A percentile compares a stretch with the other conserved stretches of the same genome.
phyloP scores from a whole-genome alignment of 2,888 invertebrate species.

The Pristionchus mayeri region DNA sequence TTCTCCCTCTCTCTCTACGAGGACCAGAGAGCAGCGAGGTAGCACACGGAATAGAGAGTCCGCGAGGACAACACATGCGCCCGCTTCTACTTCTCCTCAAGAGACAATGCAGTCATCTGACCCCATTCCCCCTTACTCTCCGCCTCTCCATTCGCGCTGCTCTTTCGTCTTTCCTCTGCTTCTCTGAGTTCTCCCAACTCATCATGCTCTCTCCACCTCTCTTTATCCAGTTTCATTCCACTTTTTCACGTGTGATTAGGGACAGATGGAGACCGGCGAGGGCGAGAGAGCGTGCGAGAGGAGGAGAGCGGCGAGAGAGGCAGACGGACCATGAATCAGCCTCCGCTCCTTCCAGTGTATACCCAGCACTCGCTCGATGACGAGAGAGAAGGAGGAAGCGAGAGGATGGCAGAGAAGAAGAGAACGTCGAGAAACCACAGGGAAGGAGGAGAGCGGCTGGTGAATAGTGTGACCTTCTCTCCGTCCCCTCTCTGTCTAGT shows the following conservation, averaged over 20 bases:
- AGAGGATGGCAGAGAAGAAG: background rate
- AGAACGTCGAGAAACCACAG: background rate
- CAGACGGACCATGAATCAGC: background rate
- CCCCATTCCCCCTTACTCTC: background rate
- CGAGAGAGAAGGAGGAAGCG: conserved; percentile 2
- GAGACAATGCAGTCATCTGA: conserved; percentile 27
- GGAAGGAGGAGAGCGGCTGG: conserved; percentile 45
- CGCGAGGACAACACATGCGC: background rate
- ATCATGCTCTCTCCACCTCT: background rate
- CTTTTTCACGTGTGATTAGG: conserved; percentile 18
- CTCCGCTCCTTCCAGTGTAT: background rate
- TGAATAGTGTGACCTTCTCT: conserved; percentile 31
- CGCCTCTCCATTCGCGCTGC: background rate
- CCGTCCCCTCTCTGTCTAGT: conserved; percentile 27
- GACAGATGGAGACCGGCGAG: conserved; percentile 26
- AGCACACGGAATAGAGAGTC: background rate
- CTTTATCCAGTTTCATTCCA: conserved; percentile 35
- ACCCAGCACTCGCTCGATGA: background rate
- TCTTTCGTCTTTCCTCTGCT: background rate
- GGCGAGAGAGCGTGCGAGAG: conserved; percentile 35
- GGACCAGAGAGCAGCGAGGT: conserved; percentile 36
- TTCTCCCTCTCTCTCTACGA: background rate
- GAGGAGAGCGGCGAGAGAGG: conserved; percentile 46
- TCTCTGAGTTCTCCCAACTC: background rate
- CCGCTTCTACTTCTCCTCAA: background rate